These are phyloP conservation scores for Silurus aristotelis DNA, from an alignment of 2,797 vertebrate species.

Conservation along the genomic window DNA sequence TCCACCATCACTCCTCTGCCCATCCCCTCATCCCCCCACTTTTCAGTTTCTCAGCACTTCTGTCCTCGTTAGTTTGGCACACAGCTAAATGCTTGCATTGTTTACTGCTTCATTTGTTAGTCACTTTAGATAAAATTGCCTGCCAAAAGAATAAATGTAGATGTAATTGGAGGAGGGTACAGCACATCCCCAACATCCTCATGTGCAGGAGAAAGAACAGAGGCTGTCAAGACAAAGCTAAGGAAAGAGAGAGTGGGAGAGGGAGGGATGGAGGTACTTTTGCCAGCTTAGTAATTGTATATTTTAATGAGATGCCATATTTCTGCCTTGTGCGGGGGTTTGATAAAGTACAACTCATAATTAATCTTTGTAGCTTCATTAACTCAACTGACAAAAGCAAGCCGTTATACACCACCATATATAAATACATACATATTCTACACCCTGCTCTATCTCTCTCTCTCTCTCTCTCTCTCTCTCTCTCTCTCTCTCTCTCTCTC, in stretches of 20 bases:
- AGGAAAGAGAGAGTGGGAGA: not conserved
- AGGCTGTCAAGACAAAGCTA: constrained; percentile 3
- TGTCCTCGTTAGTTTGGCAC: not conserved
- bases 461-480: not conserved
- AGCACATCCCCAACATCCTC: constrained; percentile 18
- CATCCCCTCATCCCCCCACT: not conserved
- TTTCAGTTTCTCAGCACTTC: not conserved
- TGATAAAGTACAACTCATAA: constrained; percentile 45
- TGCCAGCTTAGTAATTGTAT: constrained; percentile 45
- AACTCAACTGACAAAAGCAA: constrained; percentile 35
- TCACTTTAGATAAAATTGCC: constrained; percentile 18
- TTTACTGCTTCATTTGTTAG: constrained; percentile 31
- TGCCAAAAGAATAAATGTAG: constrained; percentile 30
- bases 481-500: not conserved
- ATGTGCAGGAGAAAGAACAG: not conserved
- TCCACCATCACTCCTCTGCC: too few species aligned
- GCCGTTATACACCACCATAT: not conserved
- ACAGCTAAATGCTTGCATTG: not conserved
- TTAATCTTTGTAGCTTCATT: constrained; percentile 48
- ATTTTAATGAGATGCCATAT: constrained; percentile 47
- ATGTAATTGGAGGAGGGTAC: constrained; percentile 15
- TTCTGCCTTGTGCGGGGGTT: constrained; percentile 34
- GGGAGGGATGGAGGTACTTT: constrained; percentile 8
- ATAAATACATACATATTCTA: not conserved
- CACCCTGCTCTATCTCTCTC: not conserved